A percentile compares a stretch with the other conserved stretches of the same genome.
Conservation (phyloP, 2,888 invertebrate species). For the Gymnocheta viridis region DNA sequence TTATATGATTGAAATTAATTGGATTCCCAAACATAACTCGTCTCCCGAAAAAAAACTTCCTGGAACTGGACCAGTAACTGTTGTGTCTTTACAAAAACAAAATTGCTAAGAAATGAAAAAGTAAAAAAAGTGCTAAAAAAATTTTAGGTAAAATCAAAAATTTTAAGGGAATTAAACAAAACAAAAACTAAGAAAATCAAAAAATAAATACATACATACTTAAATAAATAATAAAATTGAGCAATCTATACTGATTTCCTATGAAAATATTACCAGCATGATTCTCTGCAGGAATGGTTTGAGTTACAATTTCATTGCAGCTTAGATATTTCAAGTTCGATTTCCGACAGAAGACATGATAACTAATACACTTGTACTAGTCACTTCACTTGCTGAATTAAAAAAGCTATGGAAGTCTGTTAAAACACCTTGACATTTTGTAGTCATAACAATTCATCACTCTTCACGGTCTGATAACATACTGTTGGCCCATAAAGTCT, state of each 20-base stretch:
- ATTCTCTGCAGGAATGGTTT: not conserved
- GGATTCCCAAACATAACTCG: slow-evolving; percentile 51
- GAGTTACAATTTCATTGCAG: not conserved
- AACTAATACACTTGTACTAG: too few relatives aligned
- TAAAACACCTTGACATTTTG: too few relatives aligned
- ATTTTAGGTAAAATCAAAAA: slow-evolving; percentile 64
- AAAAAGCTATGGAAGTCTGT: too few relatives aligned
- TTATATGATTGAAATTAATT: slow-evolving; percentile 61
- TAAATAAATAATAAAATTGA: slow-evolving; percentile 19
- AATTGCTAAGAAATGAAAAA: slow-evolving; percentile 70
- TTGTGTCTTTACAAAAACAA: slow-evolving; percentile 81
- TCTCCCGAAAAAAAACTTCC: slow-evolving; percentile 76
- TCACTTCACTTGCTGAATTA: too few relatives aligned
- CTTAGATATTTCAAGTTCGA: too few relatives aligned
- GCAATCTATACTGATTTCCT: slow-evolving; percentile 8
- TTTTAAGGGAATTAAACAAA: slow-evolving; percentile 57
- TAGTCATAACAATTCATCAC: too few relatives aligned
- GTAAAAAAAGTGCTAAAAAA: slow-evolving; percentile 71
- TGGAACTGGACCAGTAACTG: slow-evolving; percentile 83
- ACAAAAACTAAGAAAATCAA: slow-evolving; percentile 39
- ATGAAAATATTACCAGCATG: slow-evolving; percentile 2
- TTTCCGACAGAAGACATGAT: too few relatives aligned
- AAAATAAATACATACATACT: slow-evolving; percentile 6
- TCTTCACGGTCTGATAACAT: too few relatives aligned
- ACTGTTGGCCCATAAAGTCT: too few relatives aligned